Base-by-base conservation (phyloP, 2,888 invertebrate genomes). In the Ormyrus labotus region DNA sequence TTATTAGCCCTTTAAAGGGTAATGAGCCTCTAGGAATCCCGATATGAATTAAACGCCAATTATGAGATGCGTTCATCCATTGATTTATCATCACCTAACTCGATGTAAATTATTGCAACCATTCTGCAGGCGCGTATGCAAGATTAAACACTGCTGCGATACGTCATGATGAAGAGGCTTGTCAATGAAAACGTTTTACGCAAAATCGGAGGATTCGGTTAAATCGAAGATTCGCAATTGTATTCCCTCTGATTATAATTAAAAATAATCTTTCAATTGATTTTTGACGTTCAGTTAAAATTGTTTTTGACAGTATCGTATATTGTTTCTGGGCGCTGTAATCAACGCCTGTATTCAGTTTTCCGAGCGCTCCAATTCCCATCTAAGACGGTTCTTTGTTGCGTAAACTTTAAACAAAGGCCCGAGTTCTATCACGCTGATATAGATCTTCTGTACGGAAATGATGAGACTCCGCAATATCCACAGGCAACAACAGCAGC, bases 21-120 rank as follows among this genome's bases (percentile, higher is more conserved):
- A 8, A 34, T 55, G 48, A 55, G 34, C 47, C 34, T 3, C 34
- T 34, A 34, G 34, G 34, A 34, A 34, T 47, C 13, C 7, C 13
- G 61, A 63, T 72, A 72, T 63, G 72, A 64, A 72, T 72, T 72
- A 63, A 72, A 55, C 63, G 63, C 45, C 45, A 53, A 63, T 63
- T 72, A 64, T n/a, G 72, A 4, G 72, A 53, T 55, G 72, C 10
- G 55, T 64, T 72, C n/a, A 55, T 55, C 63, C 55, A 5, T 13
- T 63, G 72, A 64, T 72, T 63, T 72, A 72, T 47, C 63, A 47
- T 13, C 13, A 4, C 34, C 34, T 34, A 34, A 34, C 34, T 34
- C 2, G 34, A 34, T 34, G 34, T 34, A 34, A 34, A 34, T 34
- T 34, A 34, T 3, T 34, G 34, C 34, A 34, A 34, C 34, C 34